Conservation (phyloP, 2,797 vertebrate genomes). For the Darevskia mixta region DNA sequence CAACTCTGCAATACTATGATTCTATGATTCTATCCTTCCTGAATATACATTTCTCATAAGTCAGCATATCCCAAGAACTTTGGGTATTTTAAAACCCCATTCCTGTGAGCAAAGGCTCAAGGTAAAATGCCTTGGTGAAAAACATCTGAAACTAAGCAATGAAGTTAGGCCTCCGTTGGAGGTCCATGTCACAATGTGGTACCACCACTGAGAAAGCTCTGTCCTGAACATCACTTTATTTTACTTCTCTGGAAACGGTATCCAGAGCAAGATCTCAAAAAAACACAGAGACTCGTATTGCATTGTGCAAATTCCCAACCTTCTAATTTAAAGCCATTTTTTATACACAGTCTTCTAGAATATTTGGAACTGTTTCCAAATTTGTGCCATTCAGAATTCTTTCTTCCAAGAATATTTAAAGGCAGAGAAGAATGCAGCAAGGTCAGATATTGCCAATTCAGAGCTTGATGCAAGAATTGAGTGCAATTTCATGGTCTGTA, state of each 20-base stretch:
- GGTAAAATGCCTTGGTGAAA: background rate
- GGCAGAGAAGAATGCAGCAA: slow-evolving; percentile 3
- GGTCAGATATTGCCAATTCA: slow-evolving; percentile 21
- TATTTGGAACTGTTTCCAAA: background rate
- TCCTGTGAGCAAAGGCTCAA: background rate
- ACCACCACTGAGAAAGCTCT: background rate
- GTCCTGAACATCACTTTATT: background rate
- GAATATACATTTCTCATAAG: background rate
- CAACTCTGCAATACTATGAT: too few relatives aligned
- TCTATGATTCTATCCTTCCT: too few relatives aligned
- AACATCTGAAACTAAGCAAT: background rate
- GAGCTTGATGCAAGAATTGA: slow-evolving; percentile 21
- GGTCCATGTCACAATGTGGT: background rate
- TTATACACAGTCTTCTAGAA: background rate
- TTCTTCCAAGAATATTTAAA: slow-evolving; percentile 1
- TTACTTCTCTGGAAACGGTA: background rate
- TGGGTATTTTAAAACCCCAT: background rate
- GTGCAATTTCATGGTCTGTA: slow-evolving; percentile 45
- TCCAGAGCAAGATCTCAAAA: background rate
- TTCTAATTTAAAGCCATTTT: background rate
- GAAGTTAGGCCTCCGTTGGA: too few relatives aligned
- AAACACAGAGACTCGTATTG: background rate
- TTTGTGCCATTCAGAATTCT: background rate
- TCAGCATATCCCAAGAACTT: background rate
- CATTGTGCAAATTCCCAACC: background rate